Percentiles rank a stretch among this genome's conserved stretches.
Conservation (phyloP, 2,113 vertebrate genomes). For the Orthonyx spaldingii region DNA sequence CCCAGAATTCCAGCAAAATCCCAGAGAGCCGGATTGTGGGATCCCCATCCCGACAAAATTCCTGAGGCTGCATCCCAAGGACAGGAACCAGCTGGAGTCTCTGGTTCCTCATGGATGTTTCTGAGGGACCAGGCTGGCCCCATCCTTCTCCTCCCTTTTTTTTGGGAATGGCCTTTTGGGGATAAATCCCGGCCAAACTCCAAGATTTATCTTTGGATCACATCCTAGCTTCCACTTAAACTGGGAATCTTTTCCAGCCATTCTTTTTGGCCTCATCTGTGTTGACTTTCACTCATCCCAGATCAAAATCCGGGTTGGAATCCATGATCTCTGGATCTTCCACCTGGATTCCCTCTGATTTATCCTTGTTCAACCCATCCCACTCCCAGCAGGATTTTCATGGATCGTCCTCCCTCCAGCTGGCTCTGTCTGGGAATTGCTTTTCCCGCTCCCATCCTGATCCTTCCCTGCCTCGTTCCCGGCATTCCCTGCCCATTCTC, state of each 20-base stretch:
- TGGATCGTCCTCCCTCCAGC: background rate
- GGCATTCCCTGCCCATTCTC: background rate
- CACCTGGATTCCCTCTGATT: background rate
- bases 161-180: background rate
- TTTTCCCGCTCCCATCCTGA: background rate
- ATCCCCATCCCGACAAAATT: background rate
- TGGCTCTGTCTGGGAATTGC: background rate
- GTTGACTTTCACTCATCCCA: background rate
- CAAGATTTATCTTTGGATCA: background rate
- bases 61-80: background rate
- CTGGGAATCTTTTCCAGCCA: background rate
- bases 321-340: background rate
- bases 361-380: background rate
- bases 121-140: background rate
- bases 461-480: background rate
- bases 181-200: background rate
- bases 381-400: background rate
- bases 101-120: background rate
- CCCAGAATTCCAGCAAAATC: background rate
- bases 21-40: background rate
- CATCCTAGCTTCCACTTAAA: too few species aligned
- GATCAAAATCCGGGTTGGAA: background rate
- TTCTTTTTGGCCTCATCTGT: background rate
- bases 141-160: background rate
- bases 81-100: background rate